These are phyloP conservation scores for Chrysemys picta DNA, from an alignment of 2,113 vertebrate species.

Conservation along the genomic window DNA sequence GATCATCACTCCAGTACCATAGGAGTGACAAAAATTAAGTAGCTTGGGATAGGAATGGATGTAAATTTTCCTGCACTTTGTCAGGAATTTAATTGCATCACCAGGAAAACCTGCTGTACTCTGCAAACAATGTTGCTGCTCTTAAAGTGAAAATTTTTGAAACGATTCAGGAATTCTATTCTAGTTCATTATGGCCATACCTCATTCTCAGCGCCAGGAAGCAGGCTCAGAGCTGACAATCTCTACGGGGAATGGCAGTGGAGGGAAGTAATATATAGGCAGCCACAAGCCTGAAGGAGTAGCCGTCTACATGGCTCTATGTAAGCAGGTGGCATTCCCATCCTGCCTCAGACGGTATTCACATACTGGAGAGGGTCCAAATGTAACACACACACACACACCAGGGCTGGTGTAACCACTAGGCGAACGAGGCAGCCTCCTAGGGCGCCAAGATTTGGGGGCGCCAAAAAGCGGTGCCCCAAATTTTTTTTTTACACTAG, in stretches of 20 bases:
- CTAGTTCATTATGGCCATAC: background rate
- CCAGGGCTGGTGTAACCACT: too few species aligned
- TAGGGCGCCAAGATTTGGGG: too few species aligned
- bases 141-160: background rate
- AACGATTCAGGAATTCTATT: background rate
- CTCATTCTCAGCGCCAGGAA: background rate
- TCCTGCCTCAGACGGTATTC: background rate
- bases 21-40: constrained; percentile 18
- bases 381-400: too few species aligned
- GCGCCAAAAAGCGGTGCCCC: too few species aligned
- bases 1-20: constrained; percentile 9
- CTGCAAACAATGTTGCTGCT: background rate
- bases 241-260: background rate
- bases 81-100: background rate
- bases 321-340: background rate
- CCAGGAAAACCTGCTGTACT: background rate
- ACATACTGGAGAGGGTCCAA: fast-evolving
- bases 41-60: background rate
- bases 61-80: background rate
- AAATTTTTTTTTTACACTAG: too few species aligned
- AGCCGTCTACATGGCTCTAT: background rate
- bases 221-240: background rate
- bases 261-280: background rate
- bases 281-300: background rate
- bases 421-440: too few species aligned